Evolutionary conservation across 2,113 vertebrate species (phyloP).

Genomic region (Chaetops frenatus): DNA sequence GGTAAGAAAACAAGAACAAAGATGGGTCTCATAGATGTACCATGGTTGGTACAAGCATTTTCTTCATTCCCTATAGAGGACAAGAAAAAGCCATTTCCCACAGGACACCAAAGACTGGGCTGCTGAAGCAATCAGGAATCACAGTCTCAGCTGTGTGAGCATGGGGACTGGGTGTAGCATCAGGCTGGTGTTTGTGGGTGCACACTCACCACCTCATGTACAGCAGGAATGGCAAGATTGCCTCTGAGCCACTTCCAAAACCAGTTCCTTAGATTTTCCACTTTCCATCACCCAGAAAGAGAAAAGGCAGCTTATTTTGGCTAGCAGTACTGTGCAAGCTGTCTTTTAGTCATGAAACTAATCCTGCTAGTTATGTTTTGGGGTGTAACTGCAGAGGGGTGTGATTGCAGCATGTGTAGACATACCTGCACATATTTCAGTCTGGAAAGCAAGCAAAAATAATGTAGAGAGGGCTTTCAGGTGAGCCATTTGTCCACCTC

Average conservation of each 20-base stretch:
- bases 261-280: not conserved
- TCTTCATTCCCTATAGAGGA: not conserved
- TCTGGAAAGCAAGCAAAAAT: not conserved
- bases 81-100: not conserved
- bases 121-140: not conserved
- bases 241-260: not conserved
- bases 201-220: rapidly evolving
- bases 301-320: not conserved
- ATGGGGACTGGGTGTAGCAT: not conserved
- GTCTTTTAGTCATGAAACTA: not conserved
- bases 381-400: not conserved
- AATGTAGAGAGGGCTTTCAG: not conserved
- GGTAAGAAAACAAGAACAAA: not conserved
- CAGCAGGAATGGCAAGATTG: not conserved
- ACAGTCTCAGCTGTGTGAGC: rapidly evolving
- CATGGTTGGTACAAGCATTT: not conserved
- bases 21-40: not conserved
- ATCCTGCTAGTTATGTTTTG: not conserved
- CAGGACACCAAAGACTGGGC: not conserved
- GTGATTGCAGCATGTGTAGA: not conserved
- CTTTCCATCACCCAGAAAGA: not conserved
- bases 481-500: not conserved
- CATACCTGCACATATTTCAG: not conserved
- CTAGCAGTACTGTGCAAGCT: not conserved
- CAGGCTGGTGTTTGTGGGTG: not conserved